Evolutionary conservation across 2,888 invertebrate species (phyloP), one percentile per base, ranked within the genome.

Genomic region (Andrena camellia): DNA sequence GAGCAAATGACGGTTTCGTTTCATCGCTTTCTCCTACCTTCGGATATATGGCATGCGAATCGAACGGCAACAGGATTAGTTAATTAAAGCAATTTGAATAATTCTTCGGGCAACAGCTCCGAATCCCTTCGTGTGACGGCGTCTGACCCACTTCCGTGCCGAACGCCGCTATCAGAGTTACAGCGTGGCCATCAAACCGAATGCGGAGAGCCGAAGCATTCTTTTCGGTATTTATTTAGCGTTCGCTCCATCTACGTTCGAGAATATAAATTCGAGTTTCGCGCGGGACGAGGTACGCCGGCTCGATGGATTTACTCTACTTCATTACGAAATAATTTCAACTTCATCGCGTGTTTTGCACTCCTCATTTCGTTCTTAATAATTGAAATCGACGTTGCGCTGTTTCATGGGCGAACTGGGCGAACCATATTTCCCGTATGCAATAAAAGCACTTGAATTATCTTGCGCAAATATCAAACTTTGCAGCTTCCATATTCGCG

Each of bases 51-150:
- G 57, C 68, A 33, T 13, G n/a, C 54, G 54, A 26, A 33, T 68
- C 23, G 26, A 89, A 88, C 80, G 84, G 88, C 88, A 90, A 89
- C 79, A 84, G 85, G 85, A 90, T 90, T 88, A 90, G 83, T 87
- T 88, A 79, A 91, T 91, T 89, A 86, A 90, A 89, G 82, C 83
- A 71, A 83, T 86, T 88, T 77, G 77, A 60, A 66, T 75, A 75
- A 87, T 84, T 85, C 74, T 76, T 70, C 59, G 50, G 66, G 74
- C 67, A 75, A 83, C 74, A 67, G 62, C 23, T 26, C 54, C 63
- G 13, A 48, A 64, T 52, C n/a, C 35, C 42, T 20, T 20, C n/a
- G 20, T 20, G 62, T 8, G 72, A 63, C 73, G 79, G 20, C 70
- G 70, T 23, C 50, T 78, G 78, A 80, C 72, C 81, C 59, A 73